A percentile compares a stretch with the other conserved stretches of the same genome.
phyloP scores from a whole-genome alignment of 2,797 vertebrate species.

The Pitangus sulphuratus region DNA sequence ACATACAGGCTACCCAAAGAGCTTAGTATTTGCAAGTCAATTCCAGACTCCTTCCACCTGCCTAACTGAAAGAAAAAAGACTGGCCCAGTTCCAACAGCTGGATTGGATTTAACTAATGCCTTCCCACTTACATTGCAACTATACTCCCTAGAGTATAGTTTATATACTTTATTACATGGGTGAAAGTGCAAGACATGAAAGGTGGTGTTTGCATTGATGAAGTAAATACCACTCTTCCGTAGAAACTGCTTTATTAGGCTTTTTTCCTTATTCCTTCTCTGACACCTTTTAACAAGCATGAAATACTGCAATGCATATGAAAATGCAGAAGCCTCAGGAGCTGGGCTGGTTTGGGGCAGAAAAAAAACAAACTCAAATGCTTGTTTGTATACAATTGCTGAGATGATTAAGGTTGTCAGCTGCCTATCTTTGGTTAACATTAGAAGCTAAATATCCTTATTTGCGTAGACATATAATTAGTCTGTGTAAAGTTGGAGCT shows the following conservation, averaged over 20 bases:
- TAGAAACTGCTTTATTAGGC: background rate
- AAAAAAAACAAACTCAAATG: background rate
- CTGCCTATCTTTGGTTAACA: background rate
- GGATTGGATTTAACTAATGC: background rate
- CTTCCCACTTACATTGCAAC: background rate
- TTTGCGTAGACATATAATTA: background rate
- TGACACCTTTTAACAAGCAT: background rate
- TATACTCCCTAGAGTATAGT: background rate
- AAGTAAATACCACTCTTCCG: background rate
- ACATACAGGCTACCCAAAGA: background rate
- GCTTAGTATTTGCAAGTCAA: background rate
- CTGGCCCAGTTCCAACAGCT: conserved; percentile 13
- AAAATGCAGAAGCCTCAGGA: background rate
- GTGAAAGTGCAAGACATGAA: background rate
- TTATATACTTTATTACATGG: background rate
- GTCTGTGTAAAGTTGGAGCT: background rate
- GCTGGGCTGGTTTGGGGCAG: background rate
- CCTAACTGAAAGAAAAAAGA: background rate
- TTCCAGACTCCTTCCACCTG: conserved; percentile 29
- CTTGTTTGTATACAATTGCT: background rate
- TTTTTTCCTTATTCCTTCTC: background rate
- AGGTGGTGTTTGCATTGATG: background rate
- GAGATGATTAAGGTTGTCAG: background rate
- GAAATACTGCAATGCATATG: background rate
- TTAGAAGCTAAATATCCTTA: background rate